These are phyloP conservation scores for Tetanocera ferruginea DNA, from an alignment of 2,888 invertebrate species.

Conservation along the genomic window DNA sequence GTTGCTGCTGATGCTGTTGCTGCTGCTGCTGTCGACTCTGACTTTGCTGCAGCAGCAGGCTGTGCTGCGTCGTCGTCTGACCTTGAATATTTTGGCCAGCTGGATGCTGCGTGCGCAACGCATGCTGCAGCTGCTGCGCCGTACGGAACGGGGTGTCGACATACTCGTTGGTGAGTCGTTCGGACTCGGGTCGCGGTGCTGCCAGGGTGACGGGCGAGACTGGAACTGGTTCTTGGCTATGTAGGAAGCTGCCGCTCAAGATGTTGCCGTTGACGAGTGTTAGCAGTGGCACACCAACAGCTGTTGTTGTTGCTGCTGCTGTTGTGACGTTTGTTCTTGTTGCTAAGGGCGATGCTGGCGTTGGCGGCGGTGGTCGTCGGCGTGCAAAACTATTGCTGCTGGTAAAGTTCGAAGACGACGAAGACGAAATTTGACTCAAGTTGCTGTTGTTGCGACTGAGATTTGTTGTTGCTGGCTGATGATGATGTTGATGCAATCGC, in stretches of 20 bases:
- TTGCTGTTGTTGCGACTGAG: constrained; percentile 64
- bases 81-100: constrained; percentile 70
- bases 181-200: constrained; percentile 86
- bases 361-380: constrained; percentile 62
- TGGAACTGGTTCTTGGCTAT: constrained; percentile 65
- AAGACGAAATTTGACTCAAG: constrained; percentile 60
- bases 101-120: constrained; percentile 69
- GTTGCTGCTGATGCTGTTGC: constrained; percentile 56
- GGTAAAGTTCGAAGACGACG: constrained; percentile 58
- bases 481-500: constrained; percentile 33
- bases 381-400: constrained; percentile 67
- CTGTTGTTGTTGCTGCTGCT: constrained; percentile 54
- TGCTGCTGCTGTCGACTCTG: constrained; percentile 73
- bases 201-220: constrained; percentile 72
- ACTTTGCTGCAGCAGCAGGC: constrained; percentile 74
- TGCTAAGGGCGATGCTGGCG: constrained; percentile 46
- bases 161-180: constrained; percentile 91
- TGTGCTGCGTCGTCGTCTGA: constrained; percentile 71
- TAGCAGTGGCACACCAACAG: constrained; percentile 53
- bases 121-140: constrained; percentile 70
- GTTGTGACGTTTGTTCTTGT: constrained; percentile 49
- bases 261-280: constrained; percentile 46
- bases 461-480: constrained; percentile 49
- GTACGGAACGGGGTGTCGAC: constrained; percentile 87
- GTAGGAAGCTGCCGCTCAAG: constrained; percentile 59